Percentiles rank a stretch among this genome's conserved stretches.
phyloP scores from a whole-genome alignment of 2,113 vertebrate genomes.

The Colistium nudipinnis region DNA sequence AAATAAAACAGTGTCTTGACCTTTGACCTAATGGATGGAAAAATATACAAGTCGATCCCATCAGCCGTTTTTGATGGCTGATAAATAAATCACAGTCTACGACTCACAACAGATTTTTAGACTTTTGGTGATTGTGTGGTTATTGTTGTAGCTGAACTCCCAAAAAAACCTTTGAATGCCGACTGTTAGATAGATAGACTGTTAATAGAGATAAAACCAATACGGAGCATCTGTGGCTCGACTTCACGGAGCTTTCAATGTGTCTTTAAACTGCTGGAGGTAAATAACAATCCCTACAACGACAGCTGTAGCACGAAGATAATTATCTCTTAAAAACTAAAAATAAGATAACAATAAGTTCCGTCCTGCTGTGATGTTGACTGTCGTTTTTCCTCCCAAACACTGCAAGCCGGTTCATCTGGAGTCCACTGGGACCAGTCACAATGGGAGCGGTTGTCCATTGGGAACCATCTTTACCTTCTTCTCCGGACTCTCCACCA shows the following conservation, averaged over 20 bases:
- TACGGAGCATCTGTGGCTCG: slow-evolving; percentile 42
- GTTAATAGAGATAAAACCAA: slow-evolving; percentile 3
- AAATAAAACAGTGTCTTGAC: background rate
- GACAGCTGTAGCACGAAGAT: slow-evolving; percentile 49
- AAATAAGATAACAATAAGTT: too few species aligned
- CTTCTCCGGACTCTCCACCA: slow-evolving; percentile 90
- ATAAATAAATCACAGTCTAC: background rate
- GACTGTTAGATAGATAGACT: background rate
- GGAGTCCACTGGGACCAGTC: too few species aligned
- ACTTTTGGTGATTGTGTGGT: too few species aligned
- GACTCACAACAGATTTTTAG: background rate
- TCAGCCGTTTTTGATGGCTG: background rate
- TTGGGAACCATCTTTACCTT: slow-evolving; percentile 88
- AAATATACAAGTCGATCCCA: background rate
- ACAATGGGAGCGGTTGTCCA: too few species aligned
- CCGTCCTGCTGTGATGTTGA: too few species aligned
- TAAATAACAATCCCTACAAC: slow-evolving; percentile 35
- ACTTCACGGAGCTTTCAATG: slow-evolving; percentile 41
- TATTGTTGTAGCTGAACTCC: background rate
- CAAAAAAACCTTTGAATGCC: background rate
- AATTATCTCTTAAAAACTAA: slow-evolving; percentile 54
- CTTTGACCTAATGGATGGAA: background rate
- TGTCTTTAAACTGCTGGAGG: slow-evolving; percentile 52
- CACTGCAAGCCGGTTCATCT: too few species aligned
- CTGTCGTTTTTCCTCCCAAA: too few species aligned